phyloP scores from a whole-genome alignment of 2,888 invertebrate genomes.

The Melanotus villosus region DNA sequence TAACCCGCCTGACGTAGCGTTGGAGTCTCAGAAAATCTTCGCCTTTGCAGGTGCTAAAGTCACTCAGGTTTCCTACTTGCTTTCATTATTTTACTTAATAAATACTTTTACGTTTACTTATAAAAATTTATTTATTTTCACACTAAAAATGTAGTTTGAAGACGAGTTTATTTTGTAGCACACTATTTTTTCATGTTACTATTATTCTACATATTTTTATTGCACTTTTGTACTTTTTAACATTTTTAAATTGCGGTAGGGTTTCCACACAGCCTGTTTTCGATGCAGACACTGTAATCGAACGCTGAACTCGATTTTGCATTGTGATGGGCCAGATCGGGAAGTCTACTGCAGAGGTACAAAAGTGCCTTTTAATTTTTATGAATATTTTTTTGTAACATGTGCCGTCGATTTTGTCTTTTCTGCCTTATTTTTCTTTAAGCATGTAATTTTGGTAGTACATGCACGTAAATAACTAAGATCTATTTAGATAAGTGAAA shows the following conservation, averaged over 20 bases:
- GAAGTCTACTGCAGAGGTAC: slow-evolving; percentile 94
- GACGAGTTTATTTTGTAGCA: too few relatives aligned
- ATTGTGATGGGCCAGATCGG: slow-evolving; percentile 93
- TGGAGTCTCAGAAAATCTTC: too few relatives aligned
- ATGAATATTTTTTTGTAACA: slow-evolving; percentile 10
- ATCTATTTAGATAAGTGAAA: slow-evolving; percentile 34
- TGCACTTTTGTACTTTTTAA: neutral
- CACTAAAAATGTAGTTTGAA: too few relatives aligned
- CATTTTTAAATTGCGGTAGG: slow-evolving; percentile 69
- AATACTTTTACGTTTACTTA: too few relatives aligned
- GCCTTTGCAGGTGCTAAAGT: too few relatives aligned
- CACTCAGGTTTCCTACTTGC: too few relatives aligned
- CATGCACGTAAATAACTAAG: slow-evolving; percentile 12
- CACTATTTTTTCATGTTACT: too few relatives aligned
- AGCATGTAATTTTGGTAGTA: slow-evolving; percentile 27
- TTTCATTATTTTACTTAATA: too few relatives aligned
- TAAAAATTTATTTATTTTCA: too few relatives aligned
- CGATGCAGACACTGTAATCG: slow-evolving; percentile 89
- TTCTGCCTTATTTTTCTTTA: slow-evolving; percentile 1
- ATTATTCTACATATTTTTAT: neutral
- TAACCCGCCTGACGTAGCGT: too few relatives aligned
- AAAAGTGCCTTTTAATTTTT: slow-evolving; percentile 31
- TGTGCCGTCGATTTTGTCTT: slow-evolving; percentile 24
- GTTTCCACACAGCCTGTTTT: slow-evolving; percentile 92
- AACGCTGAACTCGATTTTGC: slow-evolving; percentile 89